Evolutionary conservation across 2,797 vertebrate species (phyloP).

Genomic region (Gadopsis bispinosus): DNA sequence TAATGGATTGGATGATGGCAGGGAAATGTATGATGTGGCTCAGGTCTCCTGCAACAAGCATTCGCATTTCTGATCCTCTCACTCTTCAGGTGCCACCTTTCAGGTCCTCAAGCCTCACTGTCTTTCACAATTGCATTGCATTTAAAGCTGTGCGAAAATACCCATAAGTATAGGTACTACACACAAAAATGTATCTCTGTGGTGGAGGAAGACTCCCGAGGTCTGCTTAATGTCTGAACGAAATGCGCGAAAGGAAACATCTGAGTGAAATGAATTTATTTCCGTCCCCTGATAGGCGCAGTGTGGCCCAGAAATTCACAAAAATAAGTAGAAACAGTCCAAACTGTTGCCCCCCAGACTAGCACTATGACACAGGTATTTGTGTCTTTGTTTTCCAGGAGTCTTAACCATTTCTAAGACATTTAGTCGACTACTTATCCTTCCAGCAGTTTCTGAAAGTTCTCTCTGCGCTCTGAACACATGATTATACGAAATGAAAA

Average conservation of each 20-base stretch:
- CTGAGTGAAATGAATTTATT: slow-evolving; percentile 24
- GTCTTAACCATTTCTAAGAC: slow-evolving; percentile 30
- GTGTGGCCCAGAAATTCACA: slow-evolving; percentile 26
- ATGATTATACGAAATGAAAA: not conserved
- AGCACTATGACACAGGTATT: not conserved
- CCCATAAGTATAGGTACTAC: not conserved
- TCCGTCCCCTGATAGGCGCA: not conserved
- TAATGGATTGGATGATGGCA: slow-evolving; percentile 73
- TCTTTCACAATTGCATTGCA: slow-evolving; percentile 15
- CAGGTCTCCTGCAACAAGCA: slow-evolving; percentile 60
- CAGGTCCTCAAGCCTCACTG: slow-evolving; percentile 30
- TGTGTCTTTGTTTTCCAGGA: slow-evolving; percentile 29
- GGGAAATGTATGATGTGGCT: slow-evolving; percentile 63
- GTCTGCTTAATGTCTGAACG: slow-evolving; percentile 14
- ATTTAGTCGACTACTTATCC: slow-evolving; percentile 31
- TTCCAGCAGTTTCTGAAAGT: slow-evolving; percentile 35
- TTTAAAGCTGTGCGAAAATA: slow-evolving; percentile 22
- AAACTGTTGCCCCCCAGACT: slow-evolving; percentile 29
- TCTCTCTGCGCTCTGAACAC: slow-evolving; percentile 22
- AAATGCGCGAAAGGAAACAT: slow-evolving; percentile 25
- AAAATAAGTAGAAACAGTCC: slow-evolving; percentile 28
- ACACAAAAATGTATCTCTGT: not conserved
- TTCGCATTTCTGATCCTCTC: slow-evolving; percentile 57
- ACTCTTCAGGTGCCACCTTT: slow-evolving; percentile 43
- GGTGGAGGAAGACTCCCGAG: slow-evolving; percentile 5